Base-by-base conservation (phyloP, 2,888 invertebrate genomes). In the Heteromyza rotundicornis region DNA sequence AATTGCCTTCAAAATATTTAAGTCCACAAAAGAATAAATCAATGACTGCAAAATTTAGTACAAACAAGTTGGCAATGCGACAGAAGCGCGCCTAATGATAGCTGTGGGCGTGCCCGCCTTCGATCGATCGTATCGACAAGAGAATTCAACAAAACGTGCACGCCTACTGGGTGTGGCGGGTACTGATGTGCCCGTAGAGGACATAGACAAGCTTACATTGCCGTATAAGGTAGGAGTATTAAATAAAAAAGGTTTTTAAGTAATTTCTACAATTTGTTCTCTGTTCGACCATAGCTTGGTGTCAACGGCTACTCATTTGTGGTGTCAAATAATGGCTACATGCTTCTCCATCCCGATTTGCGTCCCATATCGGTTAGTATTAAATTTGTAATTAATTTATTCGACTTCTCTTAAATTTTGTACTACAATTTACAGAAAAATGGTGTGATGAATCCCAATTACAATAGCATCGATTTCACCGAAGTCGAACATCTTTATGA, bases 261-360 rank as follows among this genome's bases (percentile, higher is more conserved):
- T 22, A 27, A n/a, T 12, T 47, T 23, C 14, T 27, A 8, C 36
- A 10, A 22, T 17, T 58, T 7, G 40, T 44, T 59, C 14, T 14
- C 10, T 57, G 59, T 62, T 49, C 44, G 57, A 60, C 23, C 63
- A 23, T 22, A 96, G 92, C 89, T 98, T 59, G 98, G 98, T 23
- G 96, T 96, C 0, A 96, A 96, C 81, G 97, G 95, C 0, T 98
- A 98, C 84, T 92, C 96, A 1, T 98, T 98, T 84, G 92, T 97
- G 71, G 92, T 98, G 19, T 98, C 96, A 73, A 97, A 97, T 82
- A 98, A 98, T 82, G 98, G 98, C 1, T 97, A 96, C 82, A 87
- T 98, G 47, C 85, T 99, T 59, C 88, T 95, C 71, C 98, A 99
- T 87, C 98, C 98, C 0, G 92, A 97, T 77, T 87, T 96, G 65